Evolutionary conservation across 2,888 invertebrate species (phyloP).

Genomic region (Microctonus aethiopoides): DNA sequence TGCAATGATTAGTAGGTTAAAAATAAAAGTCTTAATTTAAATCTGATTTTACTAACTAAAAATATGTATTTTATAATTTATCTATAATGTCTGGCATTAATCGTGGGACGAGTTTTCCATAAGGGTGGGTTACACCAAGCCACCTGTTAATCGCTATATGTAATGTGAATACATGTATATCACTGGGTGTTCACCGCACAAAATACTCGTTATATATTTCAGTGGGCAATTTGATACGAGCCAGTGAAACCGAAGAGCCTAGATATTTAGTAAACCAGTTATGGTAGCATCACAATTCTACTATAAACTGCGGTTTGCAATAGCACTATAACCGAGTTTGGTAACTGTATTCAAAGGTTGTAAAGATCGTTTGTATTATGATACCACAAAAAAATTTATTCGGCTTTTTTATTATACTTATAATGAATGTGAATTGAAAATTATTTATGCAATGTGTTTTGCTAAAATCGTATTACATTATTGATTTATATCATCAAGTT

Average conservation of each 20-base stretch:
- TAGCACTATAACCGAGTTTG: neutral
- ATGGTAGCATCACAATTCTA: neutral
- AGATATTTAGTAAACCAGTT: neutral
- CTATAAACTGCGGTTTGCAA: neutral
- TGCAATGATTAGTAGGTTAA: neutral
- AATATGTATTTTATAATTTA: conserved; percentile 19
- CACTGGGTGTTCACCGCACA: neutral
- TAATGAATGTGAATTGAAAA: neutral
- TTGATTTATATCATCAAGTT: too few relatives aligned
- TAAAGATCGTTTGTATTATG: neutral
- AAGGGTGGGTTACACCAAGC: conserved; percentile 13
- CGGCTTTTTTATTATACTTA: neutral
- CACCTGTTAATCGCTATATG: conserved; percentile 32
- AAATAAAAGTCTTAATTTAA: neutral
- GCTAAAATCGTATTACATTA: too few relatives aligned
- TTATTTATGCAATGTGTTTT: neutral
- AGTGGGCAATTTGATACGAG: neutral
- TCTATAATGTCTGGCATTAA: conserved; percentile 8
- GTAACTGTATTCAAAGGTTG: neutral
- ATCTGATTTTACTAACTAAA: neutral
- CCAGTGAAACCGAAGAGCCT: neutral
- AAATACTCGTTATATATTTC: neutral
- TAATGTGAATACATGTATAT: neutral
- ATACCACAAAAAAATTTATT: neutral
- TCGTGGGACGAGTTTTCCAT: neutral